Base-by-base conservation (phyloP, 2,113 vertebrate species). In the Gymnobelideus leadbeateri region DNA sequence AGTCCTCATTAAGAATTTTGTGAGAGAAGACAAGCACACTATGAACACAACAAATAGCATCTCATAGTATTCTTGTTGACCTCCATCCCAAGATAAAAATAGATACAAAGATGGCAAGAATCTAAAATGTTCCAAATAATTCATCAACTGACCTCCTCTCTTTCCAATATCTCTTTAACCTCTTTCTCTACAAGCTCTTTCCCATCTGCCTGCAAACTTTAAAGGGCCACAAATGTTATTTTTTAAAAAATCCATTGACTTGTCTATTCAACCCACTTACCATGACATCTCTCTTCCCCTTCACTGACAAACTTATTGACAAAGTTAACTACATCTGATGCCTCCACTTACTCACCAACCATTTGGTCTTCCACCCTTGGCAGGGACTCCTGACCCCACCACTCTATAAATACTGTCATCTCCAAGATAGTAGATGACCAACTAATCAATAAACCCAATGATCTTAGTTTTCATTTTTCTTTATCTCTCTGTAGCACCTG, bases 1-100 rank as follows among this genome's bases (percentile, higher is more conserved):
- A 93, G 94, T 96, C 92, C 95, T 97, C 91, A 95, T 96, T 97
- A 97, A 49, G 31, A 51, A 49, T 51, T 77, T 94, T 94, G 68
- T 84, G 47, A 91, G 92, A 53, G 84, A 68, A 89, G 89, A 28
- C 46, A 89, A 90, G 93, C 31, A 91, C 55, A 52, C 31, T 47
- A 68, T 92, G 61, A 90, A 52, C 19, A 91, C 37, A 77, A 91
- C 92, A 37, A 84, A 90, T 95, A 25, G 7, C 19, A 12, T 25
- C 7, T 92, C 25, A 46, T 28, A 23, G 68, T 94, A 89, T 54
- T 31, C 46, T 9, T 25, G 1, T 5, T 5, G 95, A 55, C 25
- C 51, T 92, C 25, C 25, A 43, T n/a, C 12, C 0, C 37, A 95
- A 57, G 68, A 90, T 7, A 37, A 94, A 23, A 93, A 43, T 49